Base-by-base conservation (phyloP, 2,888 invertebrate genomes). In the Heptascelio sp. region DNA sequence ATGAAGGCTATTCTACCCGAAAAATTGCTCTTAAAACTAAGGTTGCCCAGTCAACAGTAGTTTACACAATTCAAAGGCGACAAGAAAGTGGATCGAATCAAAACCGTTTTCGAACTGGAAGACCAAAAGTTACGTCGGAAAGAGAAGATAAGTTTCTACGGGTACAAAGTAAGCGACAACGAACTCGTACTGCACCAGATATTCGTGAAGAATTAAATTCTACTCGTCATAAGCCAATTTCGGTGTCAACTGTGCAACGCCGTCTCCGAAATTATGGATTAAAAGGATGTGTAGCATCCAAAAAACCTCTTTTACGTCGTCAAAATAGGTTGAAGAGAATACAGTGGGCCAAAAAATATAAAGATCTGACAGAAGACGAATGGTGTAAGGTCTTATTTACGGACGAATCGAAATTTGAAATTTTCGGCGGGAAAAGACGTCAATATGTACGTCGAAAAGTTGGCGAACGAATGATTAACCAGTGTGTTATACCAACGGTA, bases 401-500 rank as follows among this genome's bases (percentile, higher is more conserved):
- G 3, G 57, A 57, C n/a, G 57, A 57, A 13, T 57, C 55, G n/a
- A 55, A 55, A 55, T 86, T 87, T 49, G 83, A 80, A 49, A 15
- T 75, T 34, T 83, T 70, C 65, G 72, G 72, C 8, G n/a, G n/a
- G 0, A 80, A 79, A 30, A 46, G 79, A 40, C 15, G 62, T 40
- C 55, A 68, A 37, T 83, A 75, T 59, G 76, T 86, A 37, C 65
- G 81, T 37, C 43, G 82, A 8, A 46, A 17, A 15, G 55, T n/a
- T n/a, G n/a, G n/a, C n/a, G n/a, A n/a, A n/a, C n/a, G n/a, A n/a
- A n/a, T n/a, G n/a, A n/a, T n/a, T n/a, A n/a, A n/a, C n/a, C n/a
- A n/a, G n/a, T n/a, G n/a, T n/a, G n/a, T 51, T 25, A 51, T 40
- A 15, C 57, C 78, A 5, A 80, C 83, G 17, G 83, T 87, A 4